phyloP scores from a whole-genome alignment of 2,113 vertebrate genomes.

The Todiramphus chloris region DNA sequence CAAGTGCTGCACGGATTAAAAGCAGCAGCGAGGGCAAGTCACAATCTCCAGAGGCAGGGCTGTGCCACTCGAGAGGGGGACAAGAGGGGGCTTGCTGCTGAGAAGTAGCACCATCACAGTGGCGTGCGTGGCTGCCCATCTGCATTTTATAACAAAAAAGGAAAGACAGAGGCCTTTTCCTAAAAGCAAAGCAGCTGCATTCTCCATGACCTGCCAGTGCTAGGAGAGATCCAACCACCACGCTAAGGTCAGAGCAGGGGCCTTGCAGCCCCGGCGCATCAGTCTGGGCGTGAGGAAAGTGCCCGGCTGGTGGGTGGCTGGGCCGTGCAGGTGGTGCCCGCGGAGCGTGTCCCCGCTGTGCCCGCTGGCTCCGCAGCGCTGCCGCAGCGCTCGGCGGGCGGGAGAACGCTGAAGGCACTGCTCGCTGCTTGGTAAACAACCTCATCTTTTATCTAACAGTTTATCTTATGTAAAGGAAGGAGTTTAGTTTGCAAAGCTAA shows the following conservation, averaged over 20 bases:
- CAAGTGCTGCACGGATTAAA: not conserved
- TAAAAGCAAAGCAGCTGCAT: accelerated
- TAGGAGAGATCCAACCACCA: not conserved
- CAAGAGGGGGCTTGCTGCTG: not conserved
- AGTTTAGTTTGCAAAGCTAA: not conserved
- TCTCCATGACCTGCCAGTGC: accelerated
- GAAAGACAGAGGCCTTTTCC: not conserved
- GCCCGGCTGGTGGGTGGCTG: accelerated
- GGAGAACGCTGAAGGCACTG: not conserved
- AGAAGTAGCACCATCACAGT: accelerated
- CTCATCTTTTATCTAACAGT: not conserved
- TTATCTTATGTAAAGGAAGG: constrained; percentile 31
- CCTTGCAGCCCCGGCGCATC: not conserved
- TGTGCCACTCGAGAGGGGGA: accelerated
- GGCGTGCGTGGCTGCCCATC: not conserved
- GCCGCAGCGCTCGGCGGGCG: accelerated
- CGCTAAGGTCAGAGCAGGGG: accelerated
- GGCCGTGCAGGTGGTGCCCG: not conserved
- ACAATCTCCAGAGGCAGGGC: not conserved
- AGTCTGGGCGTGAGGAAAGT: accelerated
- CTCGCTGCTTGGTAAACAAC: not conserved
- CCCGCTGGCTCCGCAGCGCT: accelerated
- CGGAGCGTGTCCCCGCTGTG: accelerated
- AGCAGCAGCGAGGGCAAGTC: not conserved
- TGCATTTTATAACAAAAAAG: no score